Evolutionary conservation across 2,113 vertebrate genomes (phyloP).

Genomic region (Pavo muticus): DNA sequence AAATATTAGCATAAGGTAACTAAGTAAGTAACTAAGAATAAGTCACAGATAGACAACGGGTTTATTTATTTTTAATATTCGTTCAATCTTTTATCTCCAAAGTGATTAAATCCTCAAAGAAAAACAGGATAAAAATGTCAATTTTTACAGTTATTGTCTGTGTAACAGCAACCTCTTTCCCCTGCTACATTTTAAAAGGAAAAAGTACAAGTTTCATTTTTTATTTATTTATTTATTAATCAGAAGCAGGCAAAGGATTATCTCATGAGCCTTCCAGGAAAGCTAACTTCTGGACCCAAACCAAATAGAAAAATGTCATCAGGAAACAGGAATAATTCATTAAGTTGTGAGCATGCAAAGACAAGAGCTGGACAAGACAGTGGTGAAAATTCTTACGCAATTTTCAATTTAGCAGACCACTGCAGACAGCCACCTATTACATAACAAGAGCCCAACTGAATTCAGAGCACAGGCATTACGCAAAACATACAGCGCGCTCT

Average conservation of each 20-base stretch:
- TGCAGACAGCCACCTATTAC: neutral
- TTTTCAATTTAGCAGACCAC: neutral
- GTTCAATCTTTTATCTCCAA: neutral
- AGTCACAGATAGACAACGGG: neutral
- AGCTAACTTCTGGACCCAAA: slow-evolving; percentile 31
- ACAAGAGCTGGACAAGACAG: neutral
- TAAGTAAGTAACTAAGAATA: neutral
- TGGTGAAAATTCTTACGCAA: neutral
- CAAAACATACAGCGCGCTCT: neutral
- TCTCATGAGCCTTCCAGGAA: slow-evolving; percentile 43
- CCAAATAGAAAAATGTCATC: neutral
- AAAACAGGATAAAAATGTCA: neutral
- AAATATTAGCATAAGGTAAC: neutral
- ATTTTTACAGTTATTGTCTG: neutral
- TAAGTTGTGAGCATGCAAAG: neutral
- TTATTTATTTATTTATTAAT: neutral
- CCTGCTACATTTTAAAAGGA: neutral
- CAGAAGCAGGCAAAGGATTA: slow-evolving; percentile 24
- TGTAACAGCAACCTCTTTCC: neutral
- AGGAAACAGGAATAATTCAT: neutral
- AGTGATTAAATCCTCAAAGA: neutral
- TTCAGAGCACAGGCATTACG: neutral
- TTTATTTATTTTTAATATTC: neutral
- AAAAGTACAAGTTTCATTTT: neutral
- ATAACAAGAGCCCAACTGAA: neutral